Evolutionary conservation across 2,797 vertebrate species (phyloP), one percentile per base, ranked within the genome.

Genomic region (Falco rusticolus): DNA sequence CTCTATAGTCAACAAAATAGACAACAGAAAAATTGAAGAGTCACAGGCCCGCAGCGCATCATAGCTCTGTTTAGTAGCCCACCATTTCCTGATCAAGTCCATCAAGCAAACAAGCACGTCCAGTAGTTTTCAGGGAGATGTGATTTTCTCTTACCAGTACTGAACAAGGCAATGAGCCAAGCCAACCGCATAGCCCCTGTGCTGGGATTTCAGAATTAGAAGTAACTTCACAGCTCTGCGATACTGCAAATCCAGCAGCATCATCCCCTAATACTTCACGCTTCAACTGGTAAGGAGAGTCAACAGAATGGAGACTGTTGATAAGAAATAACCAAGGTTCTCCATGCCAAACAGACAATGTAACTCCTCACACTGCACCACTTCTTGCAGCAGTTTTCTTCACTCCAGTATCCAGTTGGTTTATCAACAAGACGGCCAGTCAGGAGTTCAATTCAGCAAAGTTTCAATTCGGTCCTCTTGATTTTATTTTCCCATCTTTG

Each of bases 161-260:
- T 34, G 59, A 83, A 50, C 34, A 78, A 50, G 53, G 37, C 51
- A n/a, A 75, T 1, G 5, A 63, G 54, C 19, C 1, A 5, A 90
- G 69, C 3, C 1, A 5, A 90, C 65, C 2, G 0, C 34, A 37
- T 3, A 60, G 84, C 22, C 45, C 69, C 13, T 3, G 24, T 9
- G 13, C n/a, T 61, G 9, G 16, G 16, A 54, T 57, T 45, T n/a
- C 66, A 74, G 57, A 50, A 56, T 29, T 3, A 61, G n/a, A 9
- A 50, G 28, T 33, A 86, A 57, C 34, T 65, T 33, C 15, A 47
- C 54, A 57, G 79, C 63, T 59, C n/a, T 13, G 28, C 3, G 2
- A 31, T 20, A 61, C 25, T 0, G 5, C 54, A 87, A 66, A 59
- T 16, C 17, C 37, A 78, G 43, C 15, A 3, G 33, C 5, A 8